These are phyloP conservation scores for Neocrepidodera transversa DNA, from an alignment of 2,888 invertebrate species.

Conservation along the genomic window DNA sequence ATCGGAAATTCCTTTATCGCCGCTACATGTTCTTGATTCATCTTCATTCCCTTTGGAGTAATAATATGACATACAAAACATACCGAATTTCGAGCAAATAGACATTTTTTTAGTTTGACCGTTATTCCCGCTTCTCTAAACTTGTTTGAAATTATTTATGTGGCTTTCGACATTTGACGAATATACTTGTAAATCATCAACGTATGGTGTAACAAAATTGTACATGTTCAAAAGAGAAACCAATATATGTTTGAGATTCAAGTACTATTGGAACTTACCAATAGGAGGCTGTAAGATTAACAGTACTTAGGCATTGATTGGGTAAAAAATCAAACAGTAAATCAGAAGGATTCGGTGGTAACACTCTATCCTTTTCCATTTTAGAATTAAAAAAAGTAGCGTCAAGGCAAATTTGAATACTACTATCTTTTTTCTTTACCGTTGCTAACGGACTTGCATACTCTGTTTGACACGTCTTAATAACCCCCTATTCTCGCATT, in stretches of 20 bases:
- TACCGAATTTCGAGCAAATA: slow-evolving; percentile 9
- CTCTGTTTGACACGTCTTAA: slow-evolving; percentile 12
- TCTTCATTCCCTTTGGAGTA: slow-evolving; percentile 1
- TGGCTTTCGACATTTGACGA: slow-evolving; percentile 23
- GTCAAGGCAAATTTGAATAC: slow-evolving; percentile 33
- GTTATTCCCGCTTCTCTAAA: slow-evolving; percentile 15
- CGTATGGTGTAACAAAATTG: slow-evolving; percentile 20
- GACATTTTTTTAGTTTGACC: slow-evolving; percentile 24
- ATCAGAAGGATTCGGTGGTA: slow-evolving; percentile 28
- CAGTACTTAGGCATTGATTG: slow-evolving; percentile 11
- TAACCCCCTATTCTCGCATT: slow-evolving; percentile 32
- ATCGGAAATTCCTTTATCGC: slow-evolving; percentile 19
- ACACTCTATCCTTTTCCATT: slow-evolving; percentile 26
- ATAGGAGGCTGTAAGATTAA: too few species aligned
- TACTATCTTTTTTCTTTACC: slow-evolving; percentile 33
- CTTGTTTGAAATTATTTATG: slow-evolving; percentile 21
- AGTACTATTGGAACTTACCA: background rate
- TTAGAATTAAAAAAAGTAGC: slow-evolving; percentile 28
- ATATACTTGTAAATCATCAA: slow-evolving; percentile 22
- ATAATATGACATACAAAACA: slow-evolving; percentile 23
- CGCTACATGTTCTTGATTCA: slow-evolving; percentile 16
- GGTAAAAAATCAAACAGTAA: slow-evolving; percentile 14
- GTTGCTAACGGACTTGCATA: slow-evolving; percentile 30
- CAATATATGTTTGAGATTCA: slow-evolving; percentile 31
- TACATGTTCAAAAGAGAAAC: slow-evolving; percentile 25